Evolutionary conservation across 2,113 vertebrate genomes (phyloP).

Genomic region (Brachypodius melanocephalos): DNA sequence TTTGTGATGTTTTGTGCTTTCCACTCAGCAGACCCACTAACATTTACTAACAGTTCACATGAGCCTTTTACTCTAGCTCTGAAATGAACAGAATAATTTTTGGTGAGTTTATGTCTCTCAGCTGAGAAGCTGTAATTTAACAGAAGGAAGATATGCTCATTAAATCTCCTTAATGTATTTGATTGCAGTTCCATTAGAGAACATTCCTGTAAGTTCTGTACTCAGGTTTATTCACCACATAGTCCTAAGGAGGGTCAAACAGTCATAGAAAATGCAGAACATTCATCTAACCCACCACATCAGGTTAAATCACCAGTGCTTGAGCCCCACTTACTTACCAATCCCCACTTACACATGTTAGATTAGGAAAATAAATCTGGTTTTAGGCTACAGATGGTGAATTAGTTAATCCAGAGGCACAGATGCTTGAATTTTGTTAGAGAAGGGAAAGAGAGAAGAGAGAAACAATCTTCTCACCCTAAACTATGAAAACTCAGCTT

Average conservation of each 20-base stretch:
- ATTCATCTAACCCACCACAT: not conserved
- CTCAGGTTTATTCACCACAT: not conserved
- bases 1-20: not conserved
- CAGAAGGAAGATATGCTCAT: not conserved
- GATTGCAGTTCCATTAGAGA: not conserved
- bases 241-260: not conserved
- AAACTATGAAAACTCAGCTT: not conserved
- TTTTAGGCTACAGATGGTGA: not conserved
- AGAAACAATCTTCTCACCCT: not conserved
- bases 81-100: not conserved
- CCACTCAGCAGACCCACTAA: not conserved
- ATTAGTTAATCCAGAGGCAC: not conserved
- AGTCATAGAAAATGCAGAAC: not conserved
- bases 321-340: not conserved
- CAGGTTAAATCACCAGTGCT: not conserved
- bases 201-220: not conserved
- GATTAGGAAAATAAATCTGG: not conserved
- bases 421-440: not conserved
- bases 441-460: not conserved
- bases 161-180: not conserved
- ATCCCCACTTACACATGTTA: not conserved
- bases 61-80: not conserved
- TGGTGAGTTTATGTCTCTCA: not conserved
- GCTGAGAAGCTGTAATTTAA: not conserved
- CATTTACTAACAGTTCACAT: not conserved